A percentile compares a stretch with the other conserved stretches of the same genome.
These are phyloP conservation scores for Brachyistius frenatus DNA, from an alignment of 2,113 vertebrate species.

Conservation along the genomic window DNA sequence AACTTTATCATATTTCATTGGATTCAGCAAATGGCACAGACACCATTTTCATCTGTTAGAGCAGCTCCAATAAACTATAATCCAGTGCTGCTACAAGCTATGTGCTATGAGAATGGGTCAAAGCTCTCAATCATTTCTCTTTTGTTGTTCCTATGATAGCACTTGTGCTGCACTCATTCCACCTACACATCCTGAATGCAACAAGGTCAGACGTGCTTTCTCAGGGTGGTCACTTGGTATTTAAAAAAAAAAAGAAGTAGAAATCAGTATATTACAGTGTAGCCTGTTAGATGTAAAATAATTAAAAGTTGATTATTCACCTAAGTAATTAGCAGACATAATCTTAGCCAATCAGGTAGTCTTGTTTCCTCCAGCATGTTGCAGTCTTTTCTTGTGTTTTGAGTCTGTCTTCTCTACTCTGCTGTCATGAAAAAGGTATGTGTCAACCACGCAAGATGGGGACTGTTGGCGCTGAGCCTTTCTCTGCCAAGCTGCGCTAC, in stretches of 20 bases:
- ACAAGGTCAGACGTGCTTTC: slow-evolving; percentile 37
- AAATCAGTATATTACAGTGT: not conserved
- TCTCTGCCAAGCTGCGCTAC: slow-evolving; percentile 95
- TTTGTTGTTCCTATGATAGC: slow-evolving; percentile 51
- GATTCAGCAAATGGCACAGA: slow-evolving; percentile 11
- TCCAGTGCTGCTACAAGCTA: not conserved
- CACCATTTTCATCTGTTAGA: slow-evolving; percentile 1
- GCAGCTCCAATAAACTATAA: not conserved
- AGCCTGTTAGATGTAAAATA: not conserved
- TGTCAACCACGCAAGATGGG: slow-evolving; percentile 91
- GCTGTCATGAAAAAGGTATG: slow-evolving; percentile 85
- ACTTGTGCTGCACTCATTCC: slow-evolving; percentile 23
- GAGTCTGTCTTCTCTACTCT: not conserved
- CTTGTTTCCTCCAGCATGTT: not conserved
- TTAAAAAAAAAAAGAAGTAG: slow-evolving; percentile 21
- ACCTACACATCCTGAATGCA: slow-evolving; percentile 52
- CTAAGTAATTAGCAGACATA: not conserved
- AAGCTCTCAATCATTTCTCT: slow-evolving; percentile 5
- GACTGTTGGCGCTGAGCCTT: slow-evolving; percentile 93
- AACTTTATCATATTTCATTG: slow-evolving; percentile 4
- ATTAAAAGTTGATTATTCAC: not conserved
- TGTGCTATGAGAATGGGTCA: slow-evolving; percentile 11
- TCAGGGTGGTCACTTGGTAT: slow-evolving; percentile 32
- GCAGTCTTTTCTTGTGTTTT: not conserved
- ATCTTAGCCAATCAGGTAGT: not conserved